Percentiles rank a stretch among this genome's conserved stretches.
phyloP scores from a whole-genome alignment of 1,140 invertebrate species.

The Drosophila pruinosa region DNA sequence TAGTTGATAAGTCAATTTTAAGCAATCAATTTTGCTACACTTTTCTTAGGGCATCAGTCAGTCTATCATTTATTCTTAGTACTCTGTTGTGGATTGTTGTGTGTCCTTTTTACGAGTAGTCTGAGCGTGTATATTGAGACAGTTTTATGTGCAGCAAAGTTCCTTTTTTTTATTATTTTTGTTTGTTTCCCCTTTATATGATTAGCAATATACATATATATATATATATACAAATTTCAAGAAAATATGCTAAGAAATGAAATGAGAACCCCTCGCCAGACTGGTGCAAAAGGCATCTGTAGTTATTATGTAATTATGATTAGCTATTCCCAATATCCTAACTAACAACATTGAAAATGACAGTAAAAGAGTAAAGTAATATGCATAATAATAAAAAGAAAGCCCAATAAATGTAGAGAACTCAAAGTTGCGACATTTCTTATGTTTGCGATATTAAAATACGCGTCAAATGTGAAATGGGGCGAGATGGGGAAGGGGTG shows the following conservation, averaged over 20 bases:
- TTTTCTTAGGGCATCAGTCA: not conserved
- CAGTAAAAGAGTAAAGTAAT: slow-evolving; percentile 29
- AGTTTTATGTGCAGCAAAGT: slow-evolving; percentile 43
- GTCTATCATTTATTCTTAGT: not conserved
- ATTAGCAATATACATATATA: slow-evolving; percentile 51
- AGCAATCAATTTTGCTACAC: too few species aligned
- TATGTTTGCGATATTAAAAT: not conserved
- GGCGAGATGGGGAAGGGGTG: not conserved
- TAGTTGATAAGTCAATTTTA: too few species aligned
- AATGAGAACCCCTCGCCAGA: too few species aligned
- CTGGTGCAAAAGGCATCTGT: too few species aligned
- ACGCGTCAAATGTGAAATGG: not conserved
- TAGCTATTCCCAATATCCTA: too few species aligned
- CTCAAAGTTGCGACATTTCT: not conserved
- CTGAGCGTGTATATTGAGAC: slow-evolving; percentile 23
- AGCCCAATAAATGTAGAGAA: slow-evolving; percentile 21
- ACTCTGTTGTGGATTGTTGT: not conserved
- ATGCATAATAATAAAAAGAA: slow-evolving; percentile 57
- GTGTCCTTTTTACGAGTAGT: slow-evolving; percentile 27
- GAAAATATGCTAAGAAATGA: not conserved
- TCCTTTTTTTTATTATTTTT: too few species aligned
- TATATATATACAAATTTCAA: slow-evolving; percentile 40
- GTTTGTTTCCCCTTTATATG: slow-evolving; percentile 24
- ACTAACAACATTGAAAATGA: not conserved
- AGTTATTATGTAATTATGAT: too few species aligned